phyloP scores from a whole-genome alignment of 2,797 vertebrate species.

The Margarornis squamiger region DNA sequence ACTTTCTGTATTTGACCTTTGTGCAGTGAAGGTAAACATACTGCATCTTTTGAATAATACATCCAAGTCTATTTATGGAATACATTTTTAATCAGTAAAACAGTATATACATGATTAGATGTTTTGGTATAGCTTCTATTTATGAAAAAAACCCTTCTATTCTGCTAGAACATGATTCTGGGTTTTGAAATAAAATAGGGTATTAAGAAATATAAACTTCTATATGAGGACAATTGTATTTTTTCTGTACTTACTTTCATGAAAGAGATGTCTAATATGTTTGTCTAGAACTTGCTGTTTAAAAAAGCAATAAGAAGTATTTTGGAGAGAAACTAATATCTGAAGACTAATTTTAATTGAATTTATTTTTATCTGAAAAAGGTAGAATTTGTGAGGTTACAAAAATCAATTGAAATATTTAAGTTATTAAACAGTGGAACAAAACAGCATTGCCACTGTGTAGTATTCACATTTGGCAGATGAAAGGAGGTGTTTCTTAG shows the following conservation, averaged over 20 bases:
- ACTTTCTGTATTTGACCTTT: constrained; percentile 35
- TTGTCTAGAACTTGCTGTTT: not conserved
- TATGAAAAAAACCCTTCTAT: not conserved
- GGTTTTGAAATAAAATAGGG: not conserved
- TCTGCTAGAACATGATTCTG: not conserved
- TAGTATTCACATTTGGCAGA: not conserved
- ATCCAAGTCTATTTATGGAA: not conserved
- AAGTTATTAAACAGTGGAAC: not conserved
- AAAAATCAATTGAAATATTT: not conserved
- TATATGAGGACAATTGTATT: not conserved
- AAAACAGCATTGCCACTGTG: not conserved
- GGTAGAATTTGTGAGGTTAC: not conserved
- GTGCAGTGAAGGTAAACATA: constrained; percentile 37
- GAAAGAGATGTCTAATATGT: not conserved
- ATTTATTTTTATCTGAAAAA: not conserved
- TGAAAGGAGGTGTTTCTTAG: constrained; percentile 8
- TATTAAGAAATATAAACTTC: not conserved
- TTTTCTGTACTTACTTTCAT: not conserved
- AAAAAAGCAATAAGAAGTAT: not conserved
- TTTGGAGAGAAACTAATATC: not conserved
- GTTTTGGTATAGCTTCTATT: not conserved
- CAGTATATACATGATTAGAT: not conserved
- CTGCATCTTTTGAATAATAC: constrained; percentile 36
- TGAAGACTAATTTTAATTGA: not conserved
- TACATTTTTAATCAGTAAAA: not conserved